Percentiles rank a stretch among this genome's conserved stretches.
Conservation (phyloP, 1,140 invertebrate species). For the Meloidogyne exigua region DNA sequence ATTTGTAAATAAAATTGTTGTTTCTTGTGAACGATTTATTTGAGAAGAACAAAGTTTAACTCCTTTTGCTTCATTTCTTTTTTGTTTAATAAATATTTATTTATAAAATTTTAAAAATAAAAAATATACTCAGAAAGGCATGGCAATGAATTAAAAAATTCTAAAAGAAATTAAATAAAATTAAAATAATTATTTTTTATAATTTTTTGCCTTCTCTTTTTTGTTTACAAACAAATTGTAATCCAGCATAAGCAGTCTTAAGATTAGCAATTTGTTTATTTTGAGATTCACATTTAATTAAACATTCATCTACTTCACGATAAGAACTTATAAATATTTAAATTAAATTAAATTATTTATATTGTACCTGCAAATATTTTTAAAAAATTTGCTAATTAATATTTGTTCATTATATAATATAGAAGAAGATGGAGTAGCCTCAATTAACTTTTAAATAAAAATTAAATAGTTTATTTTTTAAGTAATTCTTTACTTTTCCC, state of each 20-base stretch:
- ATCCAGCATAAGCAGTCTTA: slow-evolving; percentile 28
- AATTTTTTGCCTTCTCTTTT: slow-evolving; percentile 20
- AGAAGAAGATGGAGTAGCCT: slow-evolving; percentile 16
- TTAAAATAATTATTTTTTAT: slow-evolving; percentile 8
- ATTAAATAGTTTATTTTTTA: not conserved
- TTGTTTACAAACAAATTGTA: slow-evolving; percentile 38
- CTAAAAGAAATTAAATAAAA: slow-evolving; percentile 19
- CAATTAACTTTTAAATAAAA: slow-evolving; percentile 15
- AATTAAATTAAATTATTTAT: not conserved
- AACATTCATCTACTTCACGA: slow-evolving; percentile 32
- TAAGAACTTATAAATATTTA: slow-evolving; percentile 27
- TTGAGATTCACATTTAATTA: slow-evolving; percentile 26
- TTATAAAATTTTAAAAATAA: not conserved
- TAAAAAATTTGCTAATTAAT: slow-evolving; percentile 21
- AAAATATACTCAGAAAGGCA: slow-evolving; percentile 31
- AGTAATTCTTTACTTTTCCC: slow-evolving; percentile 17
- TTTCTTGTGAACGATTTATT: slow-evolving; percentile 35
- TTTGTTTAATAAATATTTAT: slow-evolving; percentile 8
- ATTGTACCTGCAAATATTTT: slow-evolving; percentile 14
- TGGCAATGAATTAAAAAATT: slow-evolving; percentile 32
- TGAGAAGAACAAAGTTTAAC: slow-evolving; percentile 12
- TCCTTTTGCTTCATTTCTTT: slow-evolving; percentile 31
- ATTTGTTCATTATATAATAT: slow-evolving; percentile 10
- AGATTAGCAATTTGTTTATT: slow-evolving; percentile 29
- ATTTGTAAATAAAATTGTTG: slow-evolving; percentile 36